phyloP scores from a whole-genome alignment of 2,113 vertebrate species.

The Synodontis membranacea region DNA sequence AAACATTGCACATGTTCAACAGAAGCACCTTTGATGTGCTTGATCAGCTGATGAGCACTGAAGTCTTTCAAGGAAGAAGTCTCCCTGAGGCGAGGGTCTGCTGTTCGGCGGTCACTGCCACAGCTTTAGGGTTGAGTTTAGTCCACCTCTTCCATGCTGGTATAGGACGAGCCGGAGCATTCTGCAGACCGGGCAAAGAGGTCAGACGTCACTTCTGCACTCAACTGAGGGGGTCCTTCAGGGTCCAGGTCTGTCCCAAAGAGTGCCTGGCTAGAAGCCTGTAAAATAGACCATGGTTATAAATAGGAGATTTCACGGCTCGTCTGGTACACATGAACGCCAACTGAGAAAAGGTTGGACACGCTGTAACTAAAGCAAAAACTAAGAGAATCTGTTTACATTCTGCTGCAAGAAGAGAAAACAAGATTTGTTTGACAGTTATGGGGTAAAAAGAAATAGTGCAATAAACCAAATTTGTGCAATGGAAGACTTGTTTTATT shows the following conservation, averaged over 20 bases:
- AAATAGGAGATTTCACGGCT: slow-evolving; percentile 17
- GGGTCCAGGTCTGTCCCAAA: slow-evolving; percentile 82
- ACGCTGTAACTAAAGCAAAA: slow-evolving; percentile 2
- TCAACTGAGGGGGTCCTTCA: slow-evolving; percentile 81
- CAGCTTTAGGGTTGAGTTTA: slow-evolving; percentile 57
- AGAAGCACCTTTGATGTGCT: slow-evolving; percentile 51
- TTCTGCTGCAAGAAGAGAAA: background rate
- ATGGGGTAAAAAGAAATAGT: background rate
- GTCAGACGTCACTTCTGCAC: slow-evolving; percentile 78
- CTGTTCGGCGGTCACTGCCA: background rate
- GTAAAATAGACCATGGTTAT: slow-evolving; percentile 81
- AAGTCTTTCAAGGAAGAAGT: slow-evolving; percentile 49
- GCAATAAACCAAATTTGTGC: background rate
- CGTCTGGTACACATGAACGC: slow-evolving; percentile 11
- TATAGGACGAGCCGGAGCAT: slow-evolving; percentile 84
- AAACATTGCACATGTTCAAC: slow-evolving; percentile 41
- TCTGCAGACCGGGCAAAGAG: slow-evolving; percentile 81
- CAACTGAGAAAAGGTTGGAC: background rate
- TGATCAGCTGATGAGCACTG: slow-evolving; percentile 45
- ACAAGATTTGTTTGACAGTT: background rate
- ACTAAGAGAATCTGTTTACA: background rate
- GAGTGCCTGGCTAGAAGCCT: slow-evolving; percentile 85
- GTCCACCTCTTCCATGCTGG: slow-evolving; percentile 99
- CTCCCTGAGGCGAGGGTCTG: slow-evolving; percentile 34
- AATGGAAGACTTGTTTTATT: slow-evolving; percentile 22